Conservation (phyloP, 2,113 vertebrate species). For the Alouatta palliata region DNA sequence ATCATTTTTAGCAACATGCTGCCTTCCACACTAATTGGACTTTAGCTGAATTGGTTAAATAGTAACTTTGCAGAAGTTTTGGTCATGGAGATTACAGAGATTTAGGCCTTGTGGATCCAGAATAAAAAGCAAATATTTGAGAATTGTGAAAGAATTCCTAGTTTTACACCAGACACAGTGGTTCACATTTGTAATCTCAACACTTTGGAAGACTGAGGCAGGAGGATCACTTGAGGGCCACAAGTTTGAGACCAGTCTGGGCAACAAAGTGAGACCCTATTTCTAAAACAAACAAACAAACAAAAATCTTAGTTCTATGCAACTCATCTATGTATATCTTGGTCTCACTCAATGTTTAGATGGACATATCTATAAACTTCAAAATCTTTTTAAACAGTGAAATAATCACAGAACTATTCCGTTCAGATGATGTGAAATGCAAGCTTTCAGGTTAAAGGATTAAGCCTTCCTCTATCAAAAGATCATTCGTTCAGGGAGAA, state of each 20-base stretch:
- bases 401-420: background rate
- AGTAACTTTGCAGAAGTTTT: background rate
- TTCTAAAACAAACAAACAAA: too few relatives aligned
- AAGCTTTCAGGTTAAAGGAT: background rate
- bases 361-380: background rate
- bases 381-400: slow-evolving; percentile 30
- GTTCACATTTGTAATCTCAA: too few relatives aligned
- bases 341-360: background rate
- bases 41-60: background rate
- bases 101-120: background rate
- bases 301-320: background rate
- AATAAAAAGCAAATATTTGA: background rate
- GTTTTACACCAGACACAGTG: too few relatives aligned
- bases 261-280: too few relatives aligned
- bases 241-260: too few relatives aligned
- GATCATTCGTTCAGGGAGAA: background rate
- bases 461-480: background rate
- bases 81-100: background rate
- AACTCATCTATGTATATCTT: background rate
- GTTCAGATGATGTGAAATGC: background rate
- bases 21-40: background rate
- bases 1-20: background rate
- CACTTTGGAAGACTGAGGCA: too few relatives aligned
- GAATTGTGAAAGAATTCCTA: background rate
- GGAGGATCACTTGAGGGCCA: too few relatives aligned